Evolutionary conservation across 2,888 invertebrate species (phyloP).

Genomic region (Lasioglossum figueresi): DNA sequence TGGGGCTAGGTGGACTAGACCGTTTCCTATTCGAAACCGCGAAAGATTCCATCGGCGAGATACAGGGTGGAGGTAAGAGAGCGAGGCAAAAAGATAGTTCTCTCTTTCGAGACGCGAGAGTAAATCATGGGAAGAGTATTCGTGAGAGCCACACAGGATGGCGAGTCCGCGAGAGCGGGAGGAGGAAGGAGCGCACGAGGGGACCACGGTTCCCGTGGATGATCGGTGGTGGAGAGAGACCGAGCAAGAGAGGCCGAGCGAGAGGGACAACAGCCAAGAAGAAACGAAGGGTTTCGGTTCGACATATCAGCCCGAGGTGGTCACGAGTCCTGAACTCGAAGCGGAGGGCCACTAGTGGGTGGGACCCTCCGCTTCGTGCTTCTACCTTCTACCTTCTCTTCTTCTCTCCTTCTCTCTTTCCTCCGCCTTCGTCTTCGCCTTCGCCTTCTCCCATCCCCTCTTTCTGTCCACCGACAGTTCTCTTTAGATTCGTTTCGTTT

Average conservation of each 20-base stretch:
- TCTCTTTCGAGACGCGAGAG: constrained; percentile 73
- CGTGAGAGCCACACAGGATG: constrained; percentile 78
- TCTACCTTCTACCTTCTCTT: constrained; percentile 37
- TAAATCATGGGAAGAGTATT: constrained; percentile 82
- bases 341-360: constrained; percentile 80
- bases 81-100: constrained; percentile 53
- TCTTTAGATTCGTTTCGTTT: constrained; percentile 13
- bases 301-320: constrained; percentile 84
- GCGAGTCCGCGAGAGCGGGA: constrained; percentile 57
- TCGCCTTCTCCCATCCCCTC: neutral
- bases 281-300: constrained; percentile 81
- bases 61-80: constrained; percentile 31
- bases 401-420: no score
- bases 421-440: no score
- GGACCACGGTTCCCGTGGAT: constrained; percentile 61
- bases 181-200: constrained; percentile 41
- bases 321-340: constrained; percentile 81
- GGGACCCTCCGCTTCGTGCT: constrained; percentile 80
- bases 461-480: constrained; percentile 25
- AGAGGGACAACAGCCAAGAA: constrained; percentile 70
- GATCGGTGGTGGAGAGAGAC: constrained; percentile 60
- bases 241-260: constrained; percentile 28
- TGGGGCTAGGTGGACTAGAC: constrained; percentile 31
- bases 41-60: constrained; percentile 59
- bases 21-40: constrained; percentile 52